These are phyloP conservation scores for Psittacula cyanocephala DNA, from an alignment of 2,113 vertebrate genomes.

Conservation along the genomic window DNA sequence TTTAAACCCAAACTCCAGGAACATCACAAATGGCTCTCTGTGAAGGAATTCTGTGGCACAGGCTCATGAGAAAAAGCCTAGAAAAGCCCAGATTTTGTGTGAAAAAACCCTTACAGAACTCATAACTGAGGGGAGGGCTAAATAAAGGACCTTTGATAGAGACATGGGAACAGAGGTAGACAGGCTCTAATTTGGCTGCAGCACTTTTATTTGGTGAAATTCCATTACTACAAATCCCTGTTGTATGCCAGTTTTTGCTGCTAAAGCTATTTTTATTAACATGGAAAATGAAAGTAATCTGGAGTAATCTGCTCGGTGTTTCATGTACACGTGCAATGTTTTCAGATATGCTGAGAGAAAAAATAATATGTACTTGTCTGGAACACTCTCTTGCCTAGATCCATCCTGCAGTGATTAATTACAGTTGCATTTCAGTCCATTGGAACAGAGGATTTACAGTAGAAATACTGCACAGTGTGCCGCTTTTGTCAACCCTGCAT, in stretches of 20 bases:
- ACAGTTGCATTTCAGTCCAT: not conserved
- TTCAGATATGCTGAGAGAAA: constrained; percentile 1
- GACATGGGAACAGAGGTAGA: constrained; percentile 13
- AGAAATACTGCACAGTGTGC: not conserved
- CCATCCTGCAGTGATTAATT: not conserved
- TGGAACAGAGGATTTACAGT: not conserved
- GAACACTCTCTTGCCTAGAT: not conserved
- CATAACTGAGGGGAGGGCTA: not conserved
- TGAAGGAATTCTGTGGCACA: not conserved
- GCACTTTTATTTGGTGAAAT: not conserved
- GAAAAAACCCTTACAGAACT: not conserved
- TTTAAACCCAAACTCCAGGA: not conserved
- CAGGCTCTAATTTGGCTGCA: not conserved
- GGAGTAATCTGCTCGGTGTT: not conserved
- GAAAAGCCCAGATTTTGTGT: not conserved
- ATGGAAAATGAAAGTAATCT: not conserved
- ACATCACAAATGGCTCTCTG: not conserved
- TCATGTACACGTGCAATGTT: not conserved
- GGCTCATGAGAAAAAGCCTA: not conserved
- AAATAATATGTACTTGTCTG: not conserved
- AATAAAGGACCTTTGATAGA: constrained; percentile 31
- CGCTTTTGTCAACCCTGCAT: not conserved
- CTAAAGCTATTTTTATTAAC: constrained; percentile 42
- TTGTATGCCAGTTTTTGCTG: not conserved
- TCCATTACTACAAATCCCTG: not conserved